A percentile compares a stretch with the other conserved stretches of the same genome.
These are phyloP conservation scores for Limenitis camilla DNA, from an alignment of 2,888 invertebrate species.

Conservation along the genomic window DNA sequence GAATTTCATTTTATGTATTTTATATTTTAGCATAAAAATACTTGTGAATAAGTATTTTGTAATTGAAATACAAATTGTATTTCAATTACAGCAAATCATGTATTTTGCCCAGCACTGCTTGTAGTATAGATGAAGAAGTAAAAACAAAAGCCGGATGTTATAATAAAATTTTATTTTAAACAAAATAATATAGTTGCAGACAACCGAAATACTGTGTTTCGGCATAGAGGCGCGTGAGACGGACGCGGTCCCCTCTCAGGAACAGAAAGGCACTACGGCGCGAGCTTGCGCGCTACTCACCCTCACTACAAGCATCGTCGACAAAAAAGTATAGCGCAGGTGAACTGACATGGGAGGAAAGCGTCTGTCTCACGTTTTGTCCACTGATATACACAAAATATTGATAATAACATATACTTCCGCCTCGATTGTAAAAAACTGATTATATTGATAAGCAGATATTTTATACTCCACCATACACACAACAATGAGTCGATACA, in stretches of 20 bases:
- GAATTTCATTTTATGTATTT: too few relatives aligned
- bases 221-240: constrained; percentile 39
- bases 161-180: constrained; percentile 68
- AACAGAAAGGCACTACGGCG: constrained; percentile 35
- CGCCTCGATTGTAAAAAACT: constrained; percentile 36
- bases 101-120: too few relatives aligned
- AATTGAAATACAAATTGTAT: too few relatives aligned
- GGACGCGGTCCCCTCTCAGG: constrained; percentile 32
- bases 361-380: constrained; percentile 46
- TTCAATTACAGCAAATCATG: too few relatives aligned
- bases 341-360: constrained; percentile 32
- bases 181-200: constrained; percentile 65
- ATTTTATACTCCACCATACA: constrained; percentile 17
- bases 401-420: constrained; percentile 37
- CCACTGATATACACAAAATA: constrained; percentile 63
- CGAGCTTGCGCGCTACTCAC: constrained; percentile 25
- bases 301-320: constrained; percentile 33
- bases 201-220: constrained; percentile 35
- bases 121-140: background rate
- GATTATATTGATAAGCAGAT: constrained; percentile 64
- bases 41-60: too few relatives aligned
- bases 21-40: too few relatives aligned
- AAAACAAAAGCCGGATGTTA: constrained; percentile 27
- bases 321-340: constrained; percentile 32
- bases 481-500: constrained; percentile 11